Base-by-base conservation (phyloP, 2,888 invertebrate species). In the Colostygia pectinataria region DNA sequence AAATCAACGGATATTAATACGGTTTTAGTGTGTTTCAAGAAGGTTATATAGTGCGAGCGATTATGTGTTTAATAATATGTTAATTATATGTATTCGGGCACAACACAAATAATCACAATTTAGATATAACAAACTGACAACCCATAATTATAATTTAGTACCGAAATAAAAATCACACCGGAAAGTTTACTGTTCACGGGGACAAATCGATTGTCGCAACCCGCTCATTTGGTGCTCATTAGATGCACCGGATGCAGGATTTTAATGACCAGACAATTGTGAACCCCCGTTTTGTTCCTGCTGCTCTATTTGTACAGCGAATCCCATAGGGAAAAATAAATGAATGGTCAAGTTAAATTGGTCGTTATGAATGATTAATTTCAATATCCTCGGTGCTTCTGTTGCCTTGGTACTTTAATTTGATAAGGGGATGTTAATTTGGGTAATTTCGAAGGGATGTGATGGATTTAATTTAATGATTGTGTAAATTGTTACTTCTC, bases 161-260 rank as follows among this genome's bases (percentile, higher is more conserved):
- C 41, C 44, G 40, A 51, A 53, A 57, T 59, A 66, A 74, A 69
- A 68, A 64, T 65, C 60, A 61, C 63, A 76, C 70, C 83, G 86
- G 84, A 84, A 83, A 77, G 65, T 68, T 6, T 20, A 20, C 20
- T 20, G 77, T 82, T 88, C 83, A 89, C 84, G 84, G 84, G 63
- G 61, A 72, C 84, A 82, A 89, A 89, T 89, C 86, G 82, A 88
- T 89, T 88, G 83, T 66, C 59, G 73, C 77, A 84, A 65, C 83
- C 82, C 84, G 76, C 75, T 85, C 88, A 88, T 84, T 87, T 87
- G 88, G 86, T 84, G 74, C 78, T 86, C 83, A 88, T 88, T 88
- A 87, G 71, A 60, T 66, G 65, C 83, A 59, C 63, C 85, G 87
- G 87, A 88, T 84, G 86, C 84, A 83, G 84, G 83, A 83, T 77